A percentile compares a stretch with the other conserved stretches of the same genome.
Conservation (phyloP, 2,113 vertebrate species). For the Actenoides hombroni region DNA sequence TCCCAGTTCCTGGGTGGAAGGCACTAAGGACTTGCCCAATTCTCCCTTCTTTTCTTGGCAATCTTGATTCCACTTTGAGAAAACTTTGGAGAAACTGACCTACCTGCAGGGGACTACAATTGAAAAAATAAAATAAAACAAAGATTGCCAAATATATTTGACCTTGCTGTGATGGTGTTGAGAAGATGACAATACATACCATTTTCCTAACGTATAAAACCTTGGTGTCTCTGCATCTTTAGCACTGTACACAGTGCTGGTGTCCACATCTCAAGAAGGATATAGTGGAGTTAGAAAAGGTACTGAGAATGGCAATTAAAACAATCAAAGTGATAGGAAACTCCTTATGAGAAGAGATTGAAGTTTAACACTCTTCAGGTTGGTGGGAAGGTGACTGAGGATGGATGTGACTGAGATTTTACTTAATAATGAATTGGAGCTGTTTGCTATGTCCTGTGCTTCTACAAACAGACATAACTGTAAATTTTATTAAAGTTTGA, state of each 20-base stretch:
- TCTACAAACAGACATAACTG: not conserved
- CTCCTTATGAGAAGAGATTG: not conserved
- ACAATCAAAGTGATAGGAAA: not conserved
- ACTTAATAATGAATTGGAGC: no score
- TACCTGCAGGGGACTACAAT: slow-evolving; percentile 52
- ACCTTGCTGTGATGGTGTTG: not conserved
- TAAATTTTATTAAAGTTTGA: not conserved
- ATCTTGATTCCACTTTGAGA: slow-evolving; percentile 49
- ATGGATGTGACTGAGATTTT: no score
- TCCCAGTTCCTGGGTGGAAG: not conserved
- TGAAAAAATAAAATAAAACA: slow-evolving; percentile 11
- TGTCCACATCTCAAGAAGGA: not conserved
- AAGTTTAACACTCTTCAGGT: not conserved
- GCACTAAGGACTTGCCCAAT: slow-evolving; percentile 1
- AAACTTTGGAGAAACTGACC: slow-evolving; percentile 32
- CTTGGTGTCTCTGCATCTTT: not conserved
- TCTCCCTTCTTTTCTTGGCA: slow-evolving; percentile 57
- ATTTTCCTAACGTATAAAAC: not conserved
- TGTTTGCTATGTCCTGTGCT: no score
- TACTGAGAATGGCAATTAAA: not conserved
- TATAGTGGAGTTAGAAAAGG: not conserved
- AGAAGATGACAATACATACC: not conserved
- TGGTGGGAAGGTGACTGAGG: no score
- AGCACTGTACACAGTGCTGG: not conserved
- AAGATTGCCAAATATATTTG: not conserved